These are phyloP conservation scores for Bimastos eiseni DNA, from an alignment of 2,888 invertebrate species.

Conservation along the genomic window DNA sequence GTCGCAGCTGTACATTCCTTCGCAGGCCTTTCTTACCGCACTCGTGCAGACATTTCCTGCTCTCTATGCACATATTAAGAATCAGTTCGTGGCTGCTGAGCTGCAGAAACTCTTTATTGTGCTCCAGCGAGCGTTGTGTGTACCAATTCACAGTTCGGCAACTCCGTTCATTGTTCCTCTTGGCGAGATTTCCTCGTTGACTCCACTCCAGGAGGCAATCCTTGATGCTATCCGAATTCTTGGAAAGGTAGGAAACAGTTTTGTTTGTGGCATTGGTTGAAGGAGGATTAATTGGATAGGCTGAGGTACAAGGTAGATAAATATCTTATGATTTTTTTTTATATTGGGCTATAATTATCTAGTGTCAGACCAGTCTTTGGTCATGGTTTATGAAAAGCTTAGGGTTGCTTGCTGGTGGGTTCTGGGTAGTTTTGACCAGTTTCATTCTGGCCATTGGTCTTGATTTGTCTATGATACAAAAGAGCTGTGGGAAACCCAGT, in stretches of 20 bases:
- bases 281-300: neutral
- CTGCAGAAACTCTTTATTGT: constrained; percentile 79
- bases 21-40: constrained; percentile 81
- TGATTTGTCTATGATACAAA: neutral
- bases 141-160: constrained; percentile 79
- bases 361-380: neutral
- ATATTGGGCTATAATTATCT: neutral
- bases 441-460: neutral
- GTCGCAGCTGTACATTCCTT: constrained; percentile 20
- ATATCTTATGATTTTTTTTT: neutral
- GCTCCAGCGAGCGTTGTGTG: constrained; percentile 76
- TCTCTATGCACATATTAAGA: constrained; percentile 84
- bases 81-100: constrained; percentile 70
- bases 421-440: neutral
- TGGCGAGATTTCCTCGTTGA: constrained; percentile 70
- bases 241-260: constrained; percentile 71
- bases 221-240: constrained; percentile 84
- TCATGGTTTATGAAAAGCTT: neutral
- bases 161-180: constrained; percentile 80
- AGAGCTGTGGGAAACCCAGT: neutral
- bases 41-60: constrained; percentile 93
- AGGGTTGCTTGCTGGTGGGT: neutral
- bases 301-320: neutral
- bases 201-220: constrained; percentile 81
- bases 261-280: neutral